phyloP scores from a whole-genome alignment of 64 coral and sea anemone genomes.

The Catalaphyllia jardinei region DNA sequence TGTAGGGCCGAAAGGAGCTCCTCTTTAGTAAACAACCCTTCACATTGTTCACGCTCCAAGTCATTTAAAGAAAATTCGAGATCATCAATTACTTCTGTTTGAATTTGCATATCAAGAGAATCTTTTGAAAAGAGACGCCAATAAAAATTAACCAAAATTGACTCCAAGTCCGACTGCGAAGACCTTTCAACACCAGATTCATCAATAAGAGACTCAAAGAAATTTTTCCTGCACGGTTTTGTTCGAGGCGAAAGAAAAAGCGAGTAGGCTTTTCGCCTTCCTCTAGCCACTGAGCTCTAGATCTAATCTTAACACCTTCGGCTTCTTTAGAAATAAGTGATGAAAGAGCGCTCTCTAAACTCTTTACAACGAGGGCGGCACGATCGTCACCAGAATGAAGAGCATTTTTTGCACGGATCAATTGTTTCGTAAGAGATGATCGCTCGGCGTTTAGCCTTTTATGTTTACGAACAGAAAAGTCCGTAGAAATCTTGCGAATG shows the following conservation, averaged over 20 bases:
- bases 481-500: not conserved
- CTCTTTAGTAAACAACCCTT: not conserved
- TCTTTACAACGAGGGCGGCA: too few species aligned
- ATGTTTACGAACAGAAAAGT: not conserved
- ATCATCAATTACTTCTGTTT: not conserved
- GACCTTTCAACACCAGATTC: not conserved
- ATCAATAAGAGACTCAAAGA: not conserved
- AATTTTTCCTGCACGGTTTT: not conserved
- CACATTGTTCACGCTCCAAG: not conserved
- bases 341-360: too few species aligned
- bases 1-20: not conserved
- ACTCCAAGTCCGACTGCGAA: not conserved
- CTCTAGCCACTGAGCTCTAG: slow-evolving; percentile 27
- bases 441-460: too few species aligned
- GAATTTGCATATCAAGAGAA: not conserved
- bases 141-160: slow-evolving; percentile 11
- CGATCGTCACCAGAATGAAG: not conserved
- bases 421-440: not conserved
- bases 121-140: not conserved
- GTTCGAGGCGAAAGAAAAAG: not conserved
- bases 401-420: not conserved
- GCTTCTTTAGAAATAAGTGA: not conserved
- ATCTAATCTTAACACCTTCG: not conserved
- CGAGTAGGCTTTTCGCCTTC: slow-evolving; percentile 31
- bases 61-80: not conserved